phyloP scores from a whole-genome alignment of 2,113 vertebrate species.

The Sceloporus undulatus region DNA sequence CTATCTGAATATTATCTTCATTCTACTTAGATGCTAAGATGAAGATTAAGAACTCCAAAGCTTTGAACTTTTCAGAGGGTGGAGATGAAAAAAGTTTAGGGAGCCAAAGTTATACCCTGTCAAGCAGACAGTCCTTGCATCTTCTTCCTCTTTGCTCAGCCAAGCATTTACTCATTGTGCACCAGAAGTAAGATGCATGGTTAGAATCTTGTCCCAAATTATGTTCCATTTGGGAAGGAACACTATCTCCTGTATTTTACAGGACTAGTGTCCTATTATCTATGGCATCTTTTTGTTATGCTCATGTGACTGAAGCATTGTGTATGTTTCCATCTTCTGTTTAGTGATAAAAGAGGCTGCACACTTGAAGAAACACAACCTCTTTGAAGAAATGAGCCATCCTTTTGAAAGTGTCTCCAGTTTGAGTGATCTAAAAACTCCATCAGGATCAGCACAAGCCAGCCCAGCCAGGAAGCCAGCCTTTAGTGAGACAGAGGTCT shows the following conservation, averaged over 20 bases:
- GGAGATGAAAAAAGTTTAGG: neutral
- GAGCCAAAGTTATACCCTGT: neutral
- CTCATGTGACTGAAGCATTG: neutral
- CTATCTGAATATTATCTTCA: neutral
- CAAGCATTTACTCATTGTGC: neutral
- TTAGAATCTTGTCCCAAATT: neutral
- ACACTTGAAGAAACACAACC: conserved; percentile 88
- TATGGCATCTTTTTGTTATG: neutral
- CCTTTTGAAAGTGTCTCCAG: conserved; percentile 86
- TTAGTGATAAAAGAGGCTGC: conserved; percentile 93
- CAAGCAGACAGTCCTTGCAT: neutral
- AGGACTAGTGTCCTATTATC: neutral
- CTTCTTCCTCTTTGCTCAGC: neutral
- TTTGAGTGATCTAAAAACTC: conserved; percentile 80
- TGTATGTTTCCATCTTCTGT: conserved; percentile 6
- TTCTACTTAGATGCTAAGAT: neutral
- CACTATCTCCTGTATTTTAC: neutral
- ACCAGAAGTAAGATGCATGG: neutral
- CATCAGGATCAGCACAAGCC: conserved; percentile 77
- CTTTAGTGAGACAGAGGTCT: conserved; percentile 48
- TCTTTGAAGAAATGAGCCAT: conserved; percentile 84
- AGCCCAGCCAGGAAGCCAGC: conserved; percentile 76
- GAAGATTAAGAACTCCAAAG: conserved; percentile 1
- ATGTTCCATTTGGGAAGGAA: neutral
- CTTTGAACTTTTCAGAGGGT: conserved; percentile 2